Evolutionary conservation across 2,113 vertebrate species (phyloP).

Genomic region (Galeopterus variegatus): DNA sequence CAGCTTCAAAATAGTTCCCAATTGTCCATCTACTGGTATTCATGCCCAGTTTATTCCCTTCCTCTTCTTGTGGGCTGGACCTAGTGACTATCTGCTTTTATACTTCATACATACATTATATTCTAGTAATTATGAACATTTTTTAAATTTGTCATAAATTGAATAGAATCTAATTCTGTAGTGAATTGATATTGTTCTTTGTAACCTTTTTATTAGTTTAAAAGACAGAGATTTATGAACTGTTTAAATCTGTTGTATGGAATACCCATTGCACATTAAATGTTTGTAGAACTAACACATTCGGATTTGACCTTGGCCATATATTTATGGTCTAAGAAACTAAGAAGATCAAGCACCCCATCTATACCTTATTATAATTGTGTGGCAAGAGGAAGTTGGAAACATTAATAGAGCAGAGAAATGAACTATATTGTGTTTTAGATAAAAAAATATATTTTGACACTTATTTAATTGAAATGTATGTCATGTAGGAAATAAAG

Average conservation of each 20-base stretch:
- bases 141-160: background rate
- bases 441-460: background rate
- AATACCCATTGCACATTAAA: background rate
- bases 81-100: background rate
- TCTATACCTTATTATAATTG: background rate
- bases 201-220: background rate
- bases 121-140: background rate
- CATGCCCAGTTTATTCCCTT: background rate
- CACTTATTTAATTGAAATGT: background rate
- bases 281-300: background rate
- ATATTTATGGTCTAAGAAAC: background rate
- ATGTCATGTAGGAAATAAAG: constrained; percentile 30
- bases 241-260: background rate
- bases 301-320: background rate
- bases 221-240: background rate
- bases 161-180: background rate
- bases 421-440: background rate
- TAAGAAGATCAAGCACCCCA: background rate
- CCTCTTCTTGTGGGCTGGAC: background rate
- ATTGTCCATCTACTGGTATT: background rate
- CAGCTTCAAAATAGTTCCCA: background rate
- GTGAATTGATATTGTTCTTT: background rate
- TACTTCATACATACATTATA: background rate
- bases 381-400: background rate
- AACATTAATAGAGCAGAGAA: background rate